These are phyloP conservation scores for Macaria liturata DNA, from an alignment of 2,888 invertebrate genomes.

Conservation along the genomic window DNA sequence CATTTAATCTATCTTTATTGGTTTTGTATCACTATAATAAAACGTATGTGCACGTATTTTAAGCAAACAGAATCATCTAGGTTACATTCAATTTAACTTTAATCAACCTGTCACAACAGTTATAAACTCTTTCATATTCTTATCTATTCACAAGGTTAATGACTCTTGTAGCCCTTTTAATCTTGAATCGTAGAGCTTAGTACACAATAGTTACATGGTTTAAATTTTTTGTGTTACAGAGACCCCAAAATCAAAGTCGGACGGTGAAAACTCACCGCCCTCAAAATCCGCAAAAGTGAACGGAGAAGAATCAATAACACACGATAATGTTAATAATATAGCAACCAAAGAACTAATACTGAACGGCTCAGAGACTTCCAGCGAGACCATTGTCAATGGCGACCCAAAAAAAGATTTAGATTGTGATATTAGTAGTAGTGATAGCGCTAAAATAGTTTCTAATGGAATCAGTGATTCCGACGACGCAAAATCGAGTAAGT, in stretches of 20 bases:
- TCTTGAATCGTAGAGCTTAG: too few species aligned
- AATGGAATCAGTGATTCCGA: constrained; percentile 75
- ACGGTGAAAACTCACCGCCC: constrained; percentile 62
- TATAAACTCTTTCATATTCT: neutral
- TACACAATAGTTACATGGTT: too few species aligned
- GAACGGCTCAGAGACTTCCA: constrained; percentile 66
- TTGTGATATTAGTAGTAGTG: constrained; percentile 82
- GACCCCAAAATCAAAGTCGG: constrained; percentile 58
- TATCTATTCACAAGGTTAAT: neutral
- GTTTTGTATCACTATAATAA: too few species aligned
- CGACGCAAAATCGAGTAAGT: constrained; percentile 68
- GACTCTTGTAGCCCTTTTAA: too few species aligned
- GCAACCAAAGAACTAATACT: constrained; percentile 76
- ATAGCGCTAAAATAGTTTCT: constrained; percentile 77
- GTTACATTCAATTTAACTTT: too few species aligned
- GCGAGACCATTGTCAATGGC: constrained; percentile 66
- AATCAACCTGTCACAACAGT: too few species aligned
- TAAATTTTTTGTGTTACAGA: constrained; percentile 50
- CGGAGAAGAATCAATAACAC: constrained; percentile 61
- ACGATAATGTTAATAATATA: constrained; percentile 59
- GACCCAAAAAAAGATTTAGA: constrained; percentile 71
- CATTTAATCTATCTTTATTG: too few species aligned
- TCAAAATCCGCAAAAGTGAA: constrained; percentile 55
- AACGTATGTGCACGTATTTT: too few species aligned
- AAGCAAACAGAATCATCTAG: too few species aligned